Base-by-base conservation (phyloP, 2,113 vertebrate species). In the Crotalus tigris region DNA sequence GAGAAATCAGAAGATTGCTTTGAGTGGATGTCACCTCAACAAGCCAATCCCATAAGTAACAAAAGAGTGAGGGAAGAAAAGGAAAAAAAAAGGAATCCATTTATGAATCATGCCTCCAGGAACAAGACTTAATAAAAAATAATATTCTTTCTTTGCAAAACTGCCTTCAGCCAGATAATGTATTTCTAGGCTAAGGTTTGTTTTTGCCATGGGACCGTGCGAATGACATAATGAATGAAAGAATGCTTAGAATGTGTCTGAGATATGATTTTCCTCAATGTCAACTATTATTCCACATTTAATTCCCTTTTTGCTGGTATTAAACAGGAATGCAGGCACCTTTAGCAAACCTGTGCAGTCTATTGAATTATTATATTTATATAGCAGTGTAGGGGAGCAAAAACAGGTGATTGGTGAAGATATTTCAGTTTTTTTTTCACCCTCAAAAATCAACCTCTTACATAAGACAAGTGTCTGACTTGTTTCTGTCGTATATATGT, bases 1-100 rank as follows among this genome's bases (percentile, higher is more conserved):
- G 5, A 54, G 81, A 26, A 93, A 96, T 92, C 93, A 95, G 94
- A 96, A 93, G 53, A 24, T 85, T 95, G 17, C n/a, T 92, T 4
- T 23, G 81, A 87, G 1, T 7, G 89, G 94, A 51, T 90, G 91
- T 91, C 61, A 93, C 81, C 75, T 94, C 55, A 93, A 85, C n/a
- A 91, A 75, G 55, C n/a, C 4, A 11, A 4, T 94, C 29, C 5
- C 7, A 57, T 88, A 49, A 2, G 0, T 57, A 91, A 93, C 92
- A 91, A 59, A 53, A 91, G 89, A 59, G 5, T 24, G 19, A 29
- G 39, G n/a, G 29, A n/a, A 59, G 58, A 15, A 26, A 3, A 21
- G 26, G 4, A 0, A 0, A 17, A 33, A 69, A 90, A 94, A 95
- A 88, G 93, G 0, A 93, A 91, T 88, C 89, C 33, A 93, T 59